phyloP scores from a whole-genome alignment of 2,888 invertebrate genomes.

The Apotomis capreana region DNA sequence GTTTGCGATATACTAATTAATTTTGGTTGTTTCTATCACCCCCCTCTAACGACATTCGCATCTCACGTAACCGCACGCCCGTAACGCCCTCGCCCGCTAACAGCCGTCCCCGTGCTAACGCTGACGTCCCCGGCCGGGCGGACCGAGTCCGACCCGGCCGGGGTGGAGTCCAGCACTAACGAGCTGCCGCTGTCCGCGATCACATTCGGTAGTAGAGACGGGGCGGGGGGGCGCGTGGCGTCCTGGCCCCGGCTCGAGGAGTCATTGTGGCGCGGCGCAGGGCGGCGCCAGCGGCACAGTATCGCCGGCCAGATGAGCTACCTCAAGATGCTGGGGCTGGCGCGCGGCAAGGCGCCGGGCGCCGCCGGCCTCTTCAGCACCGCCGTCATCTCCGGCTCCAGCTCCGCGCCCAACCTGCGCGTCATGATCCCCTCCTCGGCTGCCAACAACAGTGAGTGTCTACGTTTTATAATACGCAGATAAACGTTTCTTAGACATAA shows the following conservation, averaged over 20 bases:
- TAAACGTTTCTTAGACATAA: too few relatives aligned
- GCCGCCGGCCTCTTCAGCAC: slow-evolving; percentile 96
- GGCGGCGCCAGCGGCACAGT: slow-evolving; percentile 96
- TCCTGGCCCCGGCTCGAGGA: slow-evolving; percentile 58
- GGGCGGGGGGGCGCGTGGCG: slow-evolving; percentile 52
- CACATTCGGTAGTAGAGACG: slow-evolving; percentile 68
- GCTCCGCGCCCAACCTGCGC: slow-evolving; percentile 94
- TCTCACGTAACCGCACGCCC: slow-evolving; percentile 60
- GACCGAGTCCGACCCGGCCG: slow-evolving; percentile 64
- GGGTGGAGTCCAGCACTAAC: slow-evolving; percentile 86
- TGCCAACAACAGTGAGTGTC: slow-evolving; percentile 87
- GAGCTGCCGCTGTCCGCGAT: slow-evolving; percentile 86
- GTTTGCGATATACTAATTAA: slow-evolving; percentile 57
- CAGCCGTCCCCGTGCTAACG: slow-evolving; percentile 51
- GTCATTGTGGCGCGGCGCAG: slow-evolving; percentile 74
- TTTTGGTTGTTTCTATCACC: slow-evolving; percentile 60
- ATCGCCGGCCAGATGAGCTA: slow-evolving; percentile 97
- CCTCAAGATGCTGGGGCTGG: slow-evolving; percentile 94
- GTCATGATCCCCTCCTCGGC: slow-evolving; percentile 92
- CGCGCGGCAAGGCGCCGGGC: slow-evolving; percentile 83
- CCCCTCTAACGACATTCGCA: slow-evolving; percentile 62
- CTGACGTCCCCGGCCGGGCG: slow-evolving; percentile 53
- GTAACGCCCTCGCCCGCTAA: slow-evolving; percentile 45
- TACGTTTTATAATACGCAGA: slow-evolving; percentile 31
- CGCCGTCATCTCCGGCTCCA: slow-evolving; percentile 97